These are phyloP conservation scores for Aphodius granarius DNA, from an alignment of 2,888 invertebrate genomes.

Conservation along the genomic window DNA sequence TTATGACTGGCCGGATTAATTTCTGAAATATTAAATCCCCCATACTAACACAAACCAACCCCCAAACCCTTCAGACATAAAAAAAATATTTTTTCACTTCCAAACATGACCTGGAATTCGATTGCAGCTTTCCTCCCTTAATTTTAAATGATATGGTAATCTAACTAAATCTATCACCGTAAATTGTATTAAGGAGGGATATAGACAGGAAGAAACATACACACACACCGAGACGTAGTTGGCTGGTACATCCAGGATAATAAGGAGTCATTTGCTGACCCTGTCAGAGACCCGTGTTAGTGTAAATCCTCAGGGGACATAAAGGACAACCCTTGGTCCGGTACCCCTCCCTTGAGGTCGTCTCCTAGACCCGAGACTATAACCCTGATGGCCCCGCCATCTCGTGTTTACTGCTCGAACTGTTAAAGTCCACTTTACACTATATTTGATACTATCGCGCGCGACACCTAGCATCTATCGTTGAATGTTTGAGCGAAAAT, in stretches of 20 bases:
- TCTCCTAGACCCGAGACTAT: slow-evolving; percentile 27
- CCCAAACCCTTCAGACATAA: neutral
- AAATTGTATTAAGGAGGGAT: neutral
- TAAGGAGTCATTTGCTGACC: slow-evolving; percentile 35
- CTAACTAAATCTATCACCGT: neutral
- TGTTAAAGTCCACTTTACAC: slow-evolving; percentile 38
- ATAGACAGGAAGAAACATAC: neutral
- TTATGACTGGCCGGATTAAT: neutral
- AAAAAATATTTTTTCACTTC: neutral
- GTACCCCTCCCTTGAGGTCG: slow-evolving; percentile 23
- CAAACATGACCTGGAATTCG: neutral
- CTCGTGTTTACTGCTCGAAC: slow-evolving; percentile 36
- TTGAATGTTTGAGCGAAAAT: no score
- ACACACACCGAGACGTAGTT: neutral
- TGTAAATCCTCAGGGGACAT: slow-evolving; percentile 34
- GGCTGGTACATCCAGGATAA: slow-evolving; percentile 18
- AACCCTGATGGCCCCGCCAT: slow-evolving; percentile 30
- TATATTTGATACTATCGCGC: slow-evolving; percentile 7
- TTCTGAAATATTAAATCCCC: neutral
- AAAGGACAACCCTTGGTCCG: slow-evolving; percentile 33
- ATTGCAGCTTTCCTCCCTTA: no score
- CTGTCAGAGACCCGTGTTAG: slow-evolving; percentile 28
- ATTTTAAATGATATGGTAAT: neutral
- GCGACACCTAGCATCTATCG: neutral
- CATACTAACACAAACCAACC: neutral